Evolutionary conservation across 2,797 vertebrate genomes (phyloP), one percentile per base, ranked within the genome.

Genomic region (Linurgus olivaceus): DNA sequence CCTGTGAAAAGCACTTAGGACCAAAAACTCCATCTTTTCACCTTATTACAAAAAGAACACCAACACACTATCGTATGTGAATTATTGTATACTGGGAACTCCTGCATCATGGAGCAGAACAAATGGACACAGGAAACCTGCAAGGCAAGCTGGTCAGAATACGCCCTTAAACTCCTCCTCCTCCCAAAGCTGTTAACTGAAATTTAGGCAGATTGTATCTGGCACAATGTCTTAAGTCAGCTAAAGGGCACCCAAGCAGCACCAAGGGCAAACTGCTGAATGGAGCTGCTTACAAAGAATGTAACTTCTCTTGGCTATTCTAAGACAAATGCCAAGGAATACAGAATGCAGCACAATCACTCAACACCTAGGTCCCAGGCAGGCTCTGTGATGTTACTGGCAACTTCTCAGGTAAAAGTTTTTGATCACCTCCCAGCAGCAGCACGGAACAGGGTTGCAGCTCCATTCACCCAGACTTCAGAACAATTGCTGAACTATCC

Each of bases 401-500:
- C 7, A 28, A 13, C 6, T 3, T 9, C 17, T 5, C 20, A 16
- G 1, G 1, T 12, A 2, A 1, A 24, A 16, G 2, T 17, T 6
- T 4, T 4, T 3, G 0, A 6, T 6, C 26, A 8, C 13, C 11
- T 11, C 38, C 19, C 9, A 4, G 15, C 16, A 28, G 17, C 6
- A 18, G 0, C 0, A 35, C 0, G 0, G 3, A 7, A 3, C 7
- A 5, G 9, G 5, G 3, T 0, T 20, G 2, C 17, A 38, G 7
- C 9, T 57, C 11, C 12, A 6, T 0, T 7, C 4, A 23, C 9
- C 7, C 8, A 2, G 3, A 9, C 3, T 26, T 17, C 2, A 3
- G 2, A 10, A 21, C 9, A 26, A 21, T 0, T 28, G 17, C 7
- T 17, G 2, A 3, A 29, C 0, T 3, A 50, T 1, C 4, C 17